Base-by-base conservation (phyloP, 2,797 vertebrate species). In the Toxotes lorentzi region DNA sequence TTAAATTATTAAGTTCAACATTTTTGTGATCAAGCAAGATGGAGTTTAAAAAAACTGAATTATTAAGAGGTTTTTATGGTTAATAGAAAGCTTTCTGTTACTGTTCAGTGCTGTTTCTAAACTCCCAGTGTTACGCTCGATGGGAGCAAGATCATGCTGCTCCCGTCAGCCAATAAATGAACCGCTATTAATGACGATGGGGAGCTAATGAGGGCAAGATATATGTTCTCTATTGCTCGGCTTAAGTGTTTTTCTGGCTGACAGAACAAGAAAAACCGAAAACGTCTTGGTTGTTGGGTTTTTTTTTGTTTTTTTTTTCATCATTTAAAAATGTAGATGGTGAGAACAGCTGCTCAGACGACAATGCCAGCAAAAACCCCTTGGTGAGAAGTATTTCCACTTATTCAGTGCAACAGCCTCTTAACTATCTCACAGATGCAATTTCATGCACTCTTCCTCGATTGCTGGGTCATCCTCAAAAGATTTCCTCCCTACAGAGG, bases 371-470 rank as follows among this genome's bases (percentile, higher is more conserved):
- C 41, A 35, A 75, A 35, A 75, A 73, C 17, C 78, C 45, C 60
- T 72, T 13, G 19, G 74, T 70, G 73, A 72, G 68, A 73, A 72
- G 69, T 61, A 38, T 77, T 78, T 85, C 74, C 88, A 79, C 74
- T 87, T 71, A 78, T 82, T 82, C 81, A 16, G 56, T 27, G 77
- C 81, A 79, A 83, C 72, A 88, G 75, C 74, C 82, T 83, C 88
- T 88, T 54, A 71, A 80, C 70, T 78, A 67, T 86, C 89, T 89
- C 88, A 69, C 54, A 78, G 79, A 82, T 82, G 73, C 84, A 88
- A 90, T 93, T 92, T 89, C 86, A 90, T 88, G 85, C 81, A 80
- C 89, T 86, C 84, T 83, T 87, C 84, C 81, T 83, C 73, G 16
- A 91, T 76, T 86, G 89, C 85, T 57, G 79, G 89, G 91, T 88